Conservation (phyloP, 2,113 vertebrate species). For the Actenoides lindsayi region DNA sequence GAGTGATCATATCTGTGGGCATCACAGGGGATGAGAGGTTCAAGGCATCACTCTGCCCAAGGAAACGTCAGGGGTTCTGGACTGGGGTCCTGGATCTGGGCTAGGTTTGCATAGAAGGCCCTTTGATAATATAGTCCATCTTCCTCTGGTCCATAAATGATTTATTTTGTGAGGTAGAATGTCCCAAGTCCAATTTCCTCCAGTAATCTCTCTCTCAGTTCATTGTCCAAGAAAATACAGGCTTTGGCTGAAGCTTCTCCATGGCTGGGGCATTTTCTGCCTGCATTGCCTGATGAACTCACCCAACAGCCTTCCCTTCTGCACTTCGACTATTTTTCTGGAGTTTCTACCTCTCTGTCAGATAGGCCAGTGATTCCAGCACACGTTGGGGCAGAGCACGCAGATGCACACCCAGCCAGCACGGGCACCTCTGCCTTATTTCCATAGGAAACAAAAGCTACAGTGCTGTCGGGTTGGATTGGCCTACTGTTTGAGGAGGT, state of each 20-base stretch:
- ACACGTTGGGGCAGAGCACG: accelerated
- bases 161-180: not conserved
- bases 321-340: too few species aligned
- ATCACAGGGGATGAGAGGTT: not conserved
- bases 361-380: not conserved
- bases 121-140: not conserved
- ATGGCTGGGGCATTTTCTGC: not conserved
- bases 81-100: not conserved
- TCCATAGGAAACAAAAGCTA: not conserved
- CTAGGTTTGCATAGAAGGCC: not conserved
- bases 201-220: not conserved
- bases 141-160: not conserved
- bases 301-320: not conserved
- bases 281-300: accelerated
- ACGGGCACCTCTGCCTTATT: not conserved
- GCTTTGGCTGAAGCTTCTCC: not conserved
- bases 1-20: not conserved
- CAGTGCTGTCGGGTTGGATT: accelerated
- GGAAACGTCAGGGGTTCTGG: not conserved
- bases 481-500: not conserved
- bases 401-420: not conserved
- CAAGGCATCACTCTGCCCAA: not conserved
- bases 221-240: not conserved
- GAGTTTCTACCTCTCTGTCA: not conserved
- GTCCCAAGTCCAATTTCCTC: not conserved